These are phyloP conservation scores for Coryphaenoides rupestris DNA, from an alignment of 2,113 vertebrate genomes.

Conservation along the genomic window DNA sequence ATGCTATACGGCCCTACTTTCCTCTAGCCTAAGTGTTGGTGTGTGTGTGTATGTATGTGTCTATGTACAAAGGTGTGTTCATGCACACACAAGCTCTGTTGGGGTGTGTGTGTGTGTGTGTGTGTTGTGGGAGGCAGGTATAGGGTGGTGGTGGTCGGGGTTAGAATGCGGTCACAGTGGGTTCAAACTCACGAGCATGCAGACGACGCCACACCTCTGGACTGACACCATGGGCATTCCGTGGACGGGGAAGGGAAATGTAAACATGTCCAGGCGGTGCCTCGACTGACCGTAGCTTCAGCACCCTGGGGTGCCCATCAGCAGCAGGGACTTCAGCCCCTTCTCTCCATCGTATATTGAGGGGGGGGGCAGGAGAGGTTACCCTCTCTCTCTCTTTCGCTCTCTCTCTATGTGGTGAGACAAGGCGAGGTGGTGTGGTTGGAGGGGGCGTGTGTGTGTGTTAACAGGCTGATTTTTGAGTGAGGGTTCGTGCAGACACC, in stretches of 20 bases:
- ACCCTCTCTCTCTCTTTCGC: too few species aligned
- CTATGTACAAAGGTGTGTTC: conserved; percentile 18
- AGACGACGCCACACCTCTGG: conserved; percentile 69
- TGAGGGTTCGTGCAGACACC: too few species aligned
- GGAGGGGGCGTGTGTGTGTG: neutral
- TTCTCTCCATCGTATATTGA: too few species aligned
- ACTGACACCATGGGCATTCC: conserved; percentile 65
- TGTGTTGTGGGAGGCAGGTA: neutral
- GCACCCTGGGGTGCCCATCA: too few species aligned
- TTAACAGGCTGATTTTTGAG: too few species aligned
- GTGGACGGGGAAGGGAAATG: conserved; percentile 46
- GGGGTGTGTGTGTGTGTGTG: conserved; percentile 16
- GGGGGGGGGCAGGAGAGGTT: too few species aligned
- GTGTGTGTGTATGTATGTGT: conserved; percentile 22
- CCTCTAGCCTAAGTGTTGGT: neutral
- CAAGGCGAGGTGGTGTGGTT: neutral
- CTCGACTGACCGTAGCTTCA: too few species aligned
- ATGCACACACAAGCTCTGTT: conserved; percentile 41
- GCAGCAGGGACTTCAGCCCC: too few species aligned
- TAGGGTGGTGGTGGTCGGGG: conserved; percentile 20
- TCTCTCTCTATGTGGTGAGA: too few species aligned
- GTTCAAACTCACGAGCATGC: conserved; percentile 76
- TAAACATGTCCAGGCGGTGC: conserved; percentile 47
- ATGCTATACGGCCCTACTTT: too few species aligned
- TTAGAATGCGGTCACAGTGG: conserved; percentile 69